A percentile compares a stretch with the other conserved stretches of the same genome.
Conservation (phyloP, 2,888 invertebrate species). For the Odontothrips loti region DNA sequence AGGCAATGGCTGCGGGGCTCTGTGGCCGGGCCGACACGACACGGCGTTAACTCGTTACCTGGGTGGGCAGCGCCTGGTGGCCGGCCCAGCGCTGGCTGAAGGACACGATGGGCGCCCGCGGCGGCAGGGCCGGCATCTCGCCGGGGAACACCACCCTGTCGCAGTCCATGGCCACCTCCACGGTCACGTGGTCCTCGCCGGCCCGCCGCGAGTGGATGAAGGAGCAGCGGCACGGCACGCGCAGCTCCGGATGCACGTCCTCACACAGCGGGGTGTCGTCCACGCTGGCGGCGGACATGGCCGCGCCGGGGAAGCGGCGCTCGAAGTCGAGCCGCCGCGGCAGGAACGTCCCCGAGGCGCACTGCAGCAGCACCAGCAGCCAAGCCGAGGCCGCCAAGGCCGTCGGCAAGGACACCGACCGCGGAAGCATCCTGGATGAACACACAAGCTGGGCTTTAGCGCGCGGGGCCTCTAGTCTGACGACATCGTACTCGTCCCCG, state of each 20-base stretch:
- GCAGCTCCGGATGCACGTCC: conserved; percentile 38
- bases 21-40: too few relatives aligned
- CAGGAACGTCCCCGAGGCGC: not conserved
- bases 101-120: conserved; percentile 72
- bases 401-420: not conserved
- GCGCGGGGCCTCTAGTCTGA: too few relatives aligned
- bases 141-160: conserved; percentile 75
- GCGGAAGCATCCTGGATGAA: not conserved
- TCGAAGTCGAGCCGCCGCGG: not conserved
- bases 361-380: not conserved
- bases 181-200: conserved; percentile 34
- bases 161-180: conserved; percentile 61
- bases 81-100: conserved; percentile 77
- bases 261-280: conserved; percentile 37
- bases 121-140: conserved; percentile 71
- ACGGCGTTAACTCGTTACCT: conserved; percentile 49
- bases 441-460: too few relatives aligned
- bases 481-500: too few relatives aligned
- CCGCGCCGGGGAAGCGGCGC: not conserved
- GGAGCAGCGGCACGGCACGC: conserved; percentile 40
- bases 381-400: not conserved
- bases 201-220: conserved; percentile 25
- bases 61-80: conserved; percentile 73
- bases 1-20: too few relatives aligned
- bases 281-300: not conserved